These are phyloP conservation scores for Dendrocopos noguchii DNA, from an alignment of 2,113 vertebrate genomes.

Conservation along the genomic window DNA sequence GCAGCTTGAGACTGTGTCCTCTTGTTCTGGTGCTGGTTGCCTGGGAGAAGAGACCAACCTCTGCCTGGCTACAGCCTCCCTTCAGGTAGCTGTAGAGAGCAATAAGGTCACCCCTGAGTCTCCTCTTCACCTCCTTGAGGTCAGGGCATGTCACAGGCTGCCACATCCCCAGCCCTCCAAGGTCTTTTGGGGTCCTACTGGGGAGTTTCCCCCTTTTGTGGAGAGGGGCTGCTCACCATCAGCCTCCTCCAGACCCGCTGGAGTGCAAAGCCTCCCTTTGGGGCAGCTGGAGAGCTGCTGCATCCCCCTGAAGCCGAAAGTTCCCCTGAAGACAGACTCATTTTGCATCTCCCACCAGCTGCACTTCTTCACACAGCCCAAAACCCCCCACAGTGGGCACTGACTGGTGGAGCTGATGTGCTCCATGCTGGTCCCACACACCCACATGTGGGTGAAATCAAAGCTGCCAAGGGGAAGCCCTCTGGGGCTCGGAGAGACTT, in stretches of 20 bases:
- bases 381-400: rapidly evolving
- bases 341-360: not conserved
- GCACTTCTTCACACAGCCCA: not conserved
- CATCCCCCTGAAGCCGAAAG: not conserved
- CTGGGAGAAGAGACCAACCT: too few species aligned
- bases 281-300: not conserved
- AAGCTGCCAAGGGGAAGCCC: not conserved
- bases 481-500: not conserved
- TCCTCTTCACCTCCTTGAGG: too few species aligned
- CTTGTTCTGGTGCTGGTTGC: too few species aligned
- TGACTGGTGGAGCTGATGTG: too few species aligned
- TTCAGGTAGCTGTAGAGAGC: too few species aligned
- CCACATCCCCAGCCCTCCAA: not conserved
- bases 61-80: too few species aligned
- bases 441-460: not conserved
- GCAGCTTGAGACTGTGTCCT: too few species aligned
- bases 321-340: not conserved
- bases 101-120: too few species aligned
- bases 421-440: not conserved
- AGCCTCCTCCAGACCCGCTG: not conserved
- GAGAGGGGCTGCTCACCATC: not conserved
- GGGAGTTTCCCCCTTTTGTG: not conserved
- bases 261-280: not conserved
- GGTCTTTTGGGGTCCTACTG: not conserved
- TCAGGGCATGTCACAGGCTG: not conserved